Evolutionary conservation across 2,888 invertebrate species (phyloP).

Genomic region (Trissoscelio sp.): DNA sequence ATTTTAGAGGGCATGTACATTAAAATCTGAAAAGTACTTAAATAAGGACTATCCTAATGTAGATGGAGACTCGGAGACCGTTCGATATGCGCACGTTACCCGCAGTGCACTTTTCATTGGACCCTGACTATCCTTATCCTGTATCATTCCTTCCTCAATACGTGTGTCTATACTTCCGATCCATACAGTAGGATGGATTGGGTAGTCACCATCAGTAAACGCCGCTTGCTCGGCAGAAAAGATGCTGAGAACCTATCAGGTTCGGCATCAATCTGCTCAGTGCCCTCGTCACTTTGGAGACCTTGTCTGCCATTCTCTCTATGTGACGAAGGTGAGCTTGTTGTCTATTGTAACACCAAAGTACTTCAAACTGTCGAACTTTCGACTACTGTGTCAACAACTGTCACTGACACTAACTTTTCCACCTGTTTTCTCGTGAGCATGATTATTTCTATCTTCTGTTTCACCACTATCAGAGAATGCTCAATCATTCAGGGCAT

Average conservation of each 20-base stretch:
- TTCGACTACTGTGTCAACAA: constrained; percentile 34
- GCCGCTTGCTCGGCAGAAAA: constrained; percentile 56
- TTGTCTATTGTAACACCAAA: constrained; percentile 70
- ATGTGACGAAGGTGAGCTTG: constrained; percentile 67
- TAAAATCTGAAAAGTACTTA: too few species aligned
- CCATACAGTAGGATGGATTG: constrained; percentile 70
- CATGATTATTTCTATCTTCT: too few species aligned
- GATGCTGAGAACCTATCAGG: constrained; percentile 35
- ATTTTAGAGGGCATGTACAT: too few species aligned
- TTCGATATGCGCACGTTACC: constrained; percentile 68
- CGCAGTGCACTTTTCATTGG: constrained; percentile 60
- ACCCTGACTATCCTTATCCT: constrained; percentile 60
- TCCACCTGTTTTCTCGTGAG: neutral
- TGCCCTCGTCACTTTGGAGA: constrained; percentile 53
- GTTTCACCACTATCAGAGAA: too few species aligned
- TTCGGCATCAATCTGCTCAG: constrained; percentile 53
- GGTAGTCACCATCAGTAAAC: constrained; percentile 54
- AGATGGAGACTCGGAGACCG: constrained; percentile 72
- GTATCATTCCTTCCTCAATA: constrained; percentile 54
- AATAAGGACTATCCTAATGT: too few species aligned
- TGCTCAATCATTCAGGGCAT: neutral
- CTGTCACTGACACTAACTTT: constrained; percentile 2
- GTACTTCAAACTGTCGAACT: constrained; percentile 58
- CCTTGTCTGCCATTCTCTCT: constrained; percentile 50
- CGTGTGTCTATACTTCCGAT: constrained; percentile 62